Percentiles rank a stretch among this genome's conserved stretches.
Evolutionary conservation across 1,140 invertebrate genomes (phyloP).

Genomic region (Parasteatoda tepidariorum): DNA sequence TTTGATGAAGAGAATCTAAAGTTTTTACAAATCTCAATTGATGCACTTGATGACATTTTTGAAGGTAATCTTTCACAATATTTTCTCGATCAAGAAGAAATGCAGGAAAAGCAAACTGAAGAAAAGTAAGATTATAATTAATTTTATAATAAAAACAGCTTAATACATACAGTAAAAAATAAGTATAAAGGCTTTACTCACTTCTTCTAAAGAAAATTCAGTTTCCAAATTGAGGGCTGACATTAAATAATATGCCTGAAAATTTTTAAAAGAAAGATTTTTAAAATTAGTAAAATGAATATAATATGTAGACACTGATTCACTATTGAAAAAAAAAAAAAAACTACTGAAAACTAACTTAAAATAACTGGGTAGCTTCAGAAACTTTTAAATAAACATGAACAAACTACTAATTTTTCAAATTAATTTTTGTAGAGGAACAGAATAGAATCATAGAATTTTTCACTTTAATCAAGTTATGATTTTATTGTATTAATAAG

Average conservation of each 20-base stretch:
- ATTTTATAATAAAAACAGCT: not conserved
- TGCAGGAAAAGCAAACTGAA: constrained; percentile 16
- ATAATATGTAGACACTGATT: too few species aligned
- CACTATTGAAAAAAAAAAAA: too few species aligned
- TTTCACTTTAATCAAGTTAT: too few species aligned
- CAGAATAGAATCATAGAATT: too few species aligned
- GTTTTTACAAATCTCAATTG: constrained; percentile 4
- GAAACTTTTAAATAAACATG: too few species aligned
- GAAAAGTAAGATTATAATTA: not conserved
- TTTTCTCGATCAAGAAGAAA: constrained; percentile 14
- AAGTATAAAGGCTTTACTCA: not conserved
- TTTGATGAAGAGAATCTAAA: not conserved
- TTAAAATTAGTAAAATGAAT: too few species aligned
- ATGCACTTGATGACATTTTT: not conserved
- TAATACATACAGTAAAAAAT: not conserved
- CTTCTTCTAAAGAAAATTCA: constrained; percentile 12
- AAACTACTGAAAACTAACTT: too few species aligned
- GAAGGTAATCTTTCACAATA: constrained; percentile 5
- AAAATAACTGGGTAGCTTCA: too few species aligned
- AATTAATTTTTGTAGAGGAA: too few species aligned
- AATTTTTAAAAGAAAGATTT: not conserved
- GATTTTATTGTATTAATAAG: too few species aligned
- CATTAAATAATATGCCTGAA: constrained; percentile 9
- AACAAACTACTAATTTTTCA: too few species aligned
- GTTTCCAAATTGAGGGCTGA: constrained; percentile 5